Evolutionary conservation across 53 echinoderm and acorn worm genomes (phyloP), one percentile per base, ranked within the genome.

Genomic region (Temnopleurus reevesii): DNA sequence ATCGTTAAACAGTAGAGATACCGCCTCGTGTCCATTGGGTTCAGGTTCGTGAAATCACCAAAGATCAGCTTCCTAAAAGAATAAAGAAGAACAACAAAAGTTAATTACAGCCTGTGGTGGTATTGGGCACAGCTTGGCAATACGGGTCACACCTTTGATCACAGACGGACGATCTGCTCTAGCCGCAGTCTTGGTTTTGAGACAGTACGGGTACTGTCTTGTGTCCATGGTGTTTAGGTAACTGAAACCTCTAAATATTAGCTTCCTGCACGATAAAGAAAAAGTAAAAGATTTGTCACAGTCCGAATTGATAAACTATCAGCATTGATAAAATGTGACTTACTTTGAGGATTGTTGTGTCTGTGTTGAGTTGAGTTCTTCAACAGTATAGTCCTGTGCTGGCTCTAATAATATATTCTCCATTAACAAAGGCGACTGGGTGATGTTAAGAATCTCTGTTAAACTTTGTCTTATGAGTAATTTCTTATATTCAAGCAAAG

Each of bases 71-170:
- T n/a, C n/a, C n/a, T n/a, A n/a, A n/a, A n/a, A 41, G 36, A n/a
- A n/a, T n/a, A n/a, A n/a, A n/a, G n/a, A n/a, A n/a, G n/a, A n/a
- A n/a, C n/a, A n/a, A n/a, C n/a, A n/a, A n/a, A n/a, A n/a, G n/a
- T n/a, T n/a, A n/a, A n/a, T n/a, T n/a, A n/a, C n/a, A n/a, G n/a
- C n/a, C n/a, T n/a, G n/a, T 53, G 53, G 9, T 53, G n/a, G n/a
- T n/a, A n/a, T n/a, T n/a, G n/a, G n/a, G n/a, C n/a, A n/a, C 91
- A 99, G 90, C 84, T 99, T 99, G 81, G 96, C 99, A 36, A 99
- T 99, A 77, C 95, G 94, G 53, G 99, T 94, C 46, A 99, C 99
- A 0, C 99, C 99, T 81, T 99, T 99, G 81, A 93, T 96, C 80
- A 94, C 84, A 8, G 91, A 89, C 4, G 92, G 92, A 29, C 94